Percentiles rank a stretch among this genome's conserved stretches.
phyloP scores from a whole-genome alignment of 2,113 vertebrate species.

The Ophthalmolycus amberensis region DNA sequence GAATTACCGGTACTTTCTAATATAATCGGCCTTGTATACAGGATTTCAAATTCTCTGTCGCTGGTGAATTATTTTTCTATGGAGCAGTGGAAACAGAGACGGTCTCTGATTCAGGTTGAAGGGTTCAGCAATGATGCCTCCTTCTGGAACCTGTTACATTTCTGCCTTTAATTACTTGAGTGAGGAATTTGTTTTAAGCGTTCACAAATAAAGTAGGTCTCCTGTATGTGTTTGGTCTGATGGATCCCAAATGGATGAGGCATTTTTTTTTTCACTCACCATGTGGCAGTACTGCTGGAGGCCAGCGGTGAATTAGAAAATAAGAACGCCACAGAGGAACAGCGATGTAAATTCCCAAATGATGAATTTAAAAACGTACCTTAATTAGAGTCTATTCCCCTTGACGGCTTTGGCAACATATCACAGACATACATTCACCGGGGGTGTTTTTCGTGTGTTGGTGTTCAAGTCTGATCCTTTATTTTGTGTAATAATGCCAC shows the following conservation, averaged over 20 bases:
- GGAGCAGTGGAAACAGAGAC: not conserved
- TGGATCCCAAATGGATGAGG: not conserved
- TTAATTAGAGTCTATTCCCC: not conserved
- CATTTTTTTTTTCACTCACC: not conserved
- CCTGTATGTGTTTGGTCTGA: not conserved
- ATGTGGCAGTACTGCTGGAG: slow-evolving; percentile 5
- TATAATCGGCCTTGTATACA: not conserved
- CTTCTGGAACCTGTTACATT: not conserved
- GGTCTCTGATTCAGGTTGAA: not conserved
- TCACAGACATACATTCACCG: not conserved
- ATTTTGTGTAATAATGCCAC: not conserved
- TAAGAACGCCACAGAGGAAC: not conserved
- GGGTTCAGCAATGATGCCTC: not conserved
- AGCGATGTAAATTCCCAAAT: not conserved
- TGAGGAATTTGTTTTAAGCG: not conserved
- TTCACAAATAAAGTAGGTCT: not conserved
- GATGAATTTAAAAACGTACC: not conserved
- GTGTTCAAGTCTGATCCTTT: not conserved
- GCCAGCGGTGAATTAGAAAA: not conserved
- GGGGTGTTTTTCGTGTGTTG: not conserved
- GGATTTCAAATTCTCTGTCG: not conserved
- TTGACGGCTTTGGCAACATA: not conserved
- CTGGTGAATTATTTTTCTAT: not conserved
- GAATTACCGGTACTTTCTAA: not conserved
- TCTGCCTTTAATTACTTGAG: not conserved